These are phyloP conservation scores for Noctilio leporinus DNA, from an alignment of 2,113 vertebrate species.

Conservation along the genomic window DNA sequence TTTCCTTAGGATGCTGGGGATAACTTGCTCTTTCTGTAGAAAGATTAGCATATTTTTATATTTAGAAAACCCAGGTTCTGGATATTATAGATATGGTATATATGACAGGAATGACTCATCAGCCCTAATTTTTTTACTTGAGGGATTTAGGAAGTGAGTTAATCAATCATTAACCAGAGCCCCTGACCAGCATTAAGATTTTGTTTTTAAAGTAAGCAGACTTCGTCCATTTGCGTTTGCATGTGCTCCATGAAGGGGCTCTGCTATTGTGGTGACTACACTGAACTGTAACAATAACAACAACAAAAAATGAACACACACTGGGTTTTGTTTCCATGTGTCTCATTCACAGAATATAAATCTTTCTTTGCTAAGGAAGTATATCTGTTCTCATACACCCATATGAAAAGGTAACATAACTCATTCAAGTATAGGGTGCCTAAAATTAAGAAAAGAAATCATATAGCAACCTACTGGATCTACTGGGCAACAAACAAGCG, in stretches of 20 bases:
- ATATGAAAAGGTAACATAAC: constrained; percentile 64
- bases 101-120: not conserved
- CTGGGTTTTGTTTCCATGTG: constrained; percentile 63
- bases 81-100: not conserved
- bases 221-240: not conserved
- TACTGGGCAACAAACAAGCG: constrained; percentile 17
- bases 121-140: not conserved
- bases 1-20: not conserved
- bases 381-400: constrained; percentile 57
- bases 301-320: constrained; percentile 52
- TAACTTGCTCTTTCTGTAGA: not conserved
- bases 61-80: not conserved
- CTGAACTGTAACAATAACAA: constrained; percentile 43
- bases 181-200: not conserved
- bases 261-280: not conserved
- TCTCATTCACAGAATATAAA: constrained; percentile 62
- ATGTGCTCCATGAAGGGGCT: not conserved
- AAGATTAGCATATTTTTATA: not conserved
- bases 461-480: constrained; percentile 51
- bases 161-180: not conserved
- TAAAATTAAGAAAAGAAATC: constrained; percentile 65
- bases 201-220: not conserved
- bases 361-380: constrained; percentile 64
- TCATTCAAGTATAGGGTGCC: constrained; percentile 56
- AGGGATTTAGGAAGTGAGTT: not conserved